A percentile compares a stretch with the other conserved stretches of the same genome.
phyloP scores from a whole-genome alignment of 2,113 vertebrate genomes.

The Spermophilus dauricus region DNA sequence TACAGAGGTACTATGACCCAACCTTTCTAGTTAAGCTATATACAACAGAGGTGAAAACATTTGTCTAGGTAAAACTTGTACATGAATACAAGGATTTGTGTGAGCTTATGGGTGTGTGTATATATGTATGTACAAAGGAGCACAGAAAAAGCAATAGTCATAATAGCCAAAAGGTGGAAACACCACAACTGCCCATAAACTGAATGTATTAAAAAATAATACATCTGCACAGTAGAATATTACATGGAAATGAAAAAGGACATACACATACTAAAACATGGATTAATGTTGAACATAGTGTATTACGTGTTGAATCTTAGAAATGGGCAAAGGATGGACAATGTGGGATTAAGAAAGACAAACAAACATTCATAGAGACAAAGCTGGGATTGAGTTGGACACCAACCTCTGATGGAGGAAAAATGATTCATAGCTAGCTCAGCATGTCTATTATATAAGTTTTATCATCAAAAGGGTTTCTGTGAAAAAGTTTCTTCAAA shows the following conservation, averaged over 20 bases:
- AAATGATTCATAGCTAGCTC: too few relatives aligned
- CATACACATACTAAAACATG: neutral
- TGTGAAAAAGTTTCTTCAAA: too few relatives aligned
- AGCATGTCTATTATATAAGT: too few relatives aligned
- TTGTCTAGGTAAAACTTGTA: neutral
- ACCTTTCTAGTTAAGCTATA: neutral
- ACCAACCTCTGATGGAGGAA: too few relatives aligned
- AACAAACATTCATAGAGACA: too few relatives aligned
- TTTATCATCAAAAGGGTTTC: too few relatives aligned
- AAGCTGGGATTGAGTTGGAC: too few relatives aligned
- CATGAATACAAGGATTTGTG: neutral
- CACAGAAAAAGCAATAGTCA: neutral
- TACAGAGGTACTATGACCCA: neutral
- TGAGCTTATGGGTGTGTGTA: neutral
- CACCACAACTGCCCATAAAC: neutral
- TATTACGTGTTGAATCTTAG: too few relatives aligned
- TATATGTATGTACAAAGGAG: neutral
- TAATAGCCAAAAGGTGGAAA: neutral
- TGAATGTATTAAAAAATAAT: neutral
- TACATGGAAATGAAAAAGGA: neutral
- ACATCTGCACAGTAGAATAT: neutral
- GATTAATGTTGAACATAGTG: neutral
- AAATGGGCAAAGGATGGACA: fast-evolving
- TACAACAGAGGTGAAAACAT: neutral
- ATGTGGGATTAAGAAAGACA: too few relatives aligned